Base-by-base conservation (phyloP, 2,888 invertebrate species). In the Oxyscelio sp. region DNA sequence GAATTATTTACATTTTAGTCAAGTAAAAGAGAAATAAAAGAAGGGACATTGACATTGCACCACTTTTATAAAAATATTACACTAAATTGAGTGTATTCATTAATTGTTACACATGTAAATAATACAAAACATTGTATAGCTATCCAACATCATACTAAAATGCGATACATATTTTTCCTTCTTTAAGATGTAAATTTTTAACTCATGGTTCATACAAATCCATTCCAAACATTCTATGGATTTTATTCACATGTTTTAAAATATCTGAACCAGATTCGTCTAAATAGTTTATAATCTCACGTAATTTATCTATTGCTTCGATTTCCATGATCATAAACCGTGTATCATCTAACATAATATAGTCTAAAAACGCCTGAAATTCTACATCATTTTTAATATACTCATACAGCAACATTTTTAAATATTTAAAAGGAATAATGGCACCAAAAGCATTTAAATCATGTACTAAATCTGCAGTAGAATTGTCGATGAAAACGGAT, bases 331-430 rank as follows among this genome's bases (percentile, higher is more conserved):
- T 21, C 15, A 93, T 82, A 0, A 40, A 1, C 13, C 65, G 75
- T 70, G 92, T 92, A 4, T 90, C 85, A 0, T 85, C 50, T 2
- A 87, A 81, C 21, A 81, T 43, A 0, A 91, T 21, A 66, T 90
- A 92, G 4, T 70, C 21, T 0, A 92, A 0, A 1, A 88, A 89
- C 0, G 56, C 73, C 21, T 90, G 89, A 3, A 94, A 89, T 70
- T 93, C 85, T 0, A 79, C 65, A 34, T 93, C 93, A 0, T 89
- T 82, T 0, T 80, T 77, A 31, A 91, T 0, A 71, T 91, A 92
- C 1, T 86, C 74, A 0, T 71, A 48, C 2, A 24, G 8, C 22
- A 8, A 58, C 9, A 11, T 24, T 9, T 31, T 63, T 56, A 45
- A 0, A 65, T 31, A 34, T 74, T 63, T 4, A 22, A 22, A 5